Evolutionary conservation across 2,113 vertebrate species (phyloP).

Genomic region (Pachyramphus minor): DNA sequence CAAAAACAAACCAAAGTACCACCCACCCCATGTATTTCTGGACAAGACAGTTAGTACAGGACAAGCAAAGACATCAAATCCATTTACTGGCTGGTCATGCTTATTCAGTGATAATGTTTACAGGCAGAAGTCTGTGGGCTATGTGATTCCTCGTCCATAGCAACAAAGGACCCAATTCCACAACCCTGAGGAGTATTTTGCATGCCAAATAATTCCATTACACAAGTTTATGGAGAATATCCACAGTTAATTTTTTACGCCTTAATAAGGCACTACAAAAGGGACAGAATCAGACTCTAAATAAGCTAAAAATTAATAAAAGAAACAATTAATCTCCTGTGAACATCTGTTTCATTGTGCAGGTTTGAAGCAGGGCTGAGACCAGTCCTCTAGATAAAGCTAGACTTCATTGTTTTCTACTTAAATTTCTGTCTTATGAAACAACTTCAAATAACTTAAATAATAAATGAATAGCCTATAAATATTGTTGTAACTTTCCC

Average conservation of each 20-base stretch:
- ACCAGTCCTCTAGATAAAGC: background rate
- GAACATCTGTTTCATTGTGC: background rate
- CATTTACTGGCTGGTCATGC: background rate
- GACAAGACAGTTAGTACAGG: background rate
- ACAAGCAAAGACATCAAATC: background rate
- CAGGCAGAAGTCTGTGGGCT: background rate
- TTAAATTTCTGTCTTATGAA: background rate
- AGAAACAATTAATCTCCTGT: background rate
- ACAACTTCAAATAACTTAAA: background rate
- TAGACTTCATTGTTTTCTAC: background rate
- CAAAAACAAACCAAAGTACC: background rate
- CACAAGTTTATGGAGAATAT: background rate
- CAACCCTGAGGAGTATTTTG: background rate
- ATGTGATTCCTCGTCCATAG: background rate
- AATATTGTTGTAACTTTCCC: background rate
- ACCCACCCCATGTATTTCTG: background rate
- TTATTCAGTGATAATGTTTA: background rate
- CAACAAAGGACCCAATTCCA: background rate
- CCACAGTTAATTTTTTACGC: background rate
- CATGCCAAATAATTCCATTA: background rate
- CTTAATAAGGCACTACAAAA: background rate
- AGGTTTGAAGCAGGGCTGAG: background rate
- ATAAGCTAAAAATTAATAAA: background rate
- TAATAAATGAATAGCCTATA: background rate
- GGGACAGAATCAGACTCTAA: background rate